Base-by-base conservation (phyloP, 2,797 vertebrate species). In the Argya squamiceps region DNA sequence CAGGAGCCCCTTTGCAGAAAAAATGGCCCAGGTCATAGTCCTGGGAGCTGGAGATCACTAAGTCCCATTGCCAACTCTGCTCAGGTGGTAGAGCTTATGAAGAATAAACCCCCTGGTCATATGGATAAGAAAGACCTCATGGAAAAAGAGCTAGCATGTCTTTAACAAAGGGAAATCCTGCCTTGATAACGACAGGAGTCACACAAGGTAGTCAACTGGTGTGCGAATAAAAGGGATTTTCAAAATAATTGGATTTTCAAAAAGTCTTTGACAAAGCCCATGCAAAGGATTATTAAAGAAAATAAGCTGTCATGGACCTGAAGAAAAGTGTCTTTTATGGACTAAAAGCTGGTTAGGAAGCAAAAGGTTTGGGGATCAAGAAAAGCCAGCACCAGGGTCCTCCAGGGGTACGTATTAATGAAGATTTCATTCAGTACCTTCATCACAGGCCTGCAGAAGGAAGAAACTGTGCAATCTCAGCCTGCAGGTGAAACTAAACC, bases 231-330 rank as follows among this genome's bases (percentile, higher is more conserved):
- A 78, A 92, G 18, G 44, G 65, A 75, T 75, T 88, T 85, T 68
- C 55, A 76, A 74, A 95, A 81, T 68, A 78, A 91, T 8, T 75
- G 78, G 67, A 70, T 87, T 94, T 92, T 91, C 84, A 78, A 59
- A 89, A 63, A 73, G 64, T 60, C 12, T 77, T 70, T 67, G 41
- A 52, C 49, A 70, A 77, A 80, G 62, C 29, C 63, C 27, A 22
- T 2, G 1, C 1, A 3, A 73, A 89, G 77, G 30, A 65, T 71
- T 85, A 79, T 58, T 83, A 50, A 36, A 79, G 53, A 76, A 91
- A 34, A 55, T 65, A 80, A 93, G 79, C 71, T 69, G 56, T 39
- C 71, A 56, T 6, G 7, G 21, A 32, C 64, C 60, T 67, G 49
- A 89, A 89, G 60, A 32, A 67, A 93, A 92, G 37, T 21, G 15